Base-by-base conservation (phyloP, 2,797 vertebrate genomes). In the Gymnoscopelus braueri region DNA sequence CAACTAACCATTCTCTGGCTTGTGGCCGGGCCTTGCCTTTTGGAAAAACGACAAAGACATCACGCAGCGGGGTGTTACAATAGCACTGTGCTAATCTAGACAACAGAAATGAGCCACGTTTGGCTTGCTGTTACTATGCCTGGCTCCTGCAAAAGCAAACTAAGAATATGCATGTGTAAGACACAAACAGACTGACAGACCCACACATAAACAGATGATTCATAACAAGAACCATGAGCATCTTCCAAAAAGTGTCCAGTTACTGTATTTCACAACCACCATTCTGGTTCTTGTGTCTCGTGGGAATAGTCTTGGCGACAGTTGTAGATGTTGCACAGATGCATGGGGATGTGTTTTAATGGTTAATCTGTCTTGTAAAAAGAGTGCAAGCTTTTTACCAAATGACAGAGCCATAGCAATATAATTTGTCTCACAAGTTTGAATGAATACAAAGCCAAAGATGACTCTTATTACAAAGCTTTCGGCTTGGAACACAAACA, bases 21-120 rank as follows among this genome's bases (percentile, higher is more conserved):
- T 71, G 69, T 73, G 80, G 53, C 79, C 82, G 78, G 78, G 74
- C 79, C 64, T 23, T 6, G 55, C 11, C 69, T 26, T 48, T 60
- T 19, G 19, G 71, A 73, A 75, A 75, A 44, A 69, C 0, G 3
- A n/a, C 24, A 54, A 39, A 56, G 75, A 75, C 24, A 2, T 52
- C 29, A 32, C 67, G 58, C 77, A 65, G 75, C 9, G 3, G 70
- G 60, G 13, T 63, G 67, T 72, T 35, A 44, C 9, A 44, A 44
- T 44, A 63, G 24, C 24, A 14, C 60, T 71, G 10, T 2, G 50
- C 75, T 67, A 54, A 71, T 50, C 56, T 53, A 19, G 49, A 63
- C 11, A 23, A 10, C 15, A 24, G 4, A 61, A 13, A 12, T 10
- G 10, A 29, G 54, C 26, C 4, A 56, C 11, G 11, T 56, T 29